phyloP scores from a whole-genome alignment of 2,113 vertebrate species.

The Rhinichthys klamathensis region DNA sequence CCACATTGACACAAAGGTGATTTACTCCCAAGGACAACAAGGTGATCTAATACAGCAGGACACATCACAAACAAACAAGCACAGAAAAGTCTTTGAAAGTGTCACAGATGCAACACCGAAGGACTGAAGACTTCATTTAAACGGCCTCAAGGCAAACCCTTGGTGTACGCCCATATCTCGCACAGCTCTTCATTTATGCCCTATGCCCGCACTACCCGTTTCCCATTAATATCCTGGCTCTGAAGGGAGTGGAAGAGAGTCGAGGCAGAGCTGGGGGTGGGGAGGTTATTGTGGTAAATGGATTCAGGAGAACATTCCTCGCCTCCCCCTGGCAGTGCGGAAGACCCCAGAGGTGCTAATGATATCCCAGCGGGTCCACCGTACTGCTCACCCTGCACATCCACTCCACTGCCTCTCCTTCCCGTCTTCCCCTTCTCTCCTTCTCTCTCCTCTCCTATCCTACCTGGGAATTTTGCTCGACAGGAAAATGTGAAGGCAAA shows the following conservation, averaged over 20 bases:
- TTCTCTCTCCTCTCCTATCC: neutral
- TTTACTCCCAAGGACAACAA: constrained; percentile 16
- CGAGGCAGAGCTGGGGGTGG: constrained; percentile 11
- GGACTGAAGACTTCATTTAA: neutral
- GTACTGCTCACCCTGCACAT: neutral
- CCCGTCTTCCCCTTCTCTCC: neutral
- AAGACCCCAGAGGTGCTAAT: constrained; percentile 57
- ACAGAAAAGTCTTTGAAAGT: neutral
- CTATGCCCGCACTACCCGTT: constrained; percentile 33
- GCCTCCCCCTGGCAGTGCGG: constrained; percentile 33
- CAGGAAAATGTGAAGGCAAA: neutral
- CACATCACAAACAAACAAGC: constrained; percentile 13
- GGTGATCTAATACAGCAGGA: constrained; percentile 27
- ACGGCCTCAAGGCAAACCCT: constrained; percentile 16
- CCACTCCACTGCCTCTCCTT: constrained; percentile 40
- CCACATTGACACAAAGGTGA: neutral
- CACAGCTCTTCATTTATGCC: constrained; percentile 28
- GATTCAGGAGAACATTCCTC: constrained; percentile 49
- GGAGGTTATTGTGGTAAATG: constrained; percentile 47
- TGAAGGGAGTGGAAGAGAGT: neutral
- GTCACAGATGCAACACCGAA: neutral
- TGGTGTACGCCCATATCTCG: constrained; percentile 12
- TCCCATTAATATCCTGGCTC: constrained; percentile 38
- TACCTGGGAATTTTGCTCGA: constrained; percentile 22
- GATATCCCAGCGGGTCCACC: constrained; percentile 52